Evolutionary conservation across 2,888 invertebrate genomes (phyloP).

Genomic region (Drosophila merina): DNA sequence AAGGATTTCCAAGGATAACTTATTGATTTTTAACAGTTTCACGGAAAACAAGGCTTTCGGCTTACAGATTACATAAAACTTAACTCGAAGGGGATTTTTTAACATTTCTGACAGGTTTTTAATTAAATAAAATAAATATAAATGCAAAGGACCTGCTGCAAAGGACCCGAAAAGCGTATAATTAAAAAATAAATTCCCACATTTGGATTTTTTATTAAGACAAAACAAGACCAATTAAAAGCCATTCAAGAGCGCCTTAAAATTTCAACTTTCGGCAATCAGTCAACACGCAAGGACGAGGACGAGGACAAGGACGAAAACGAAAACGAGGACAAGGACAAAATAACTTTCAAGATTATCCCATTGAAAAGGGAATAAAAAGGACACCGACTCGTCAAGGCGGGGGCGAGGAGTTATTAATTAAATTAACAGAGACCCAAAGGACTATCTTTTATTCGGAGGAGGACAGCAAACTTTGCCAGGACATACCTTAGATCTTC

Average conservation of each 20-base stretch:
- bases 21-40: conserved; percentile 10
- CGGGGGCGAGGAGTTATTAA: conserved; percentile 47
- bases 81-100: neutral
- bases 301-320: neutral
- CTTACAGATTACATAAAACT: neutral
- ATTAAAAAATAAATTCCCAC: conserved; percentile 1
- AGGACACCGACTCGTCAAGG: conserved; percentile 20
- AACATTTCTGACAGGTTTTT: too few relatives aligned
- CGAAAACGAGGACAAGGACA: neutral
- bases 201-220: neutral
- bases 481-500: conserved; percentile 40
- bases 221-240: conserved; percentile 12
- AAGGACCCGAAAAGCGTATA: neutral
- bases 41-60: neutral
- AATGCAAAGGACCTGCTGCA: neutral
- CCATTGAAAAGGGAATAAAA: conserved; percentile 2
- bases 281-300: conserved; percentile 15
- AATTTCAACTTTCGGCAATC: conserved; percentile 16
- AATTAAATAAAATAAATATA: neutral
- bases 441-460: conserved; percentile 1
- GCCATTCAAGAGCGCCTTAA: neutral
- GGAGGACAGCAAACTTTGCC: conserved; percentile 30
- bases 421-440: conserved; percentile 59
- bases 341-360: conserved; percentile 33
- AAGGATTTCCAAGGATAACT: conserved; percentile 1